Base-by-base conservation (phyloP, 2,888 invertebrate species). In the Ormia ochracea region DNA sequence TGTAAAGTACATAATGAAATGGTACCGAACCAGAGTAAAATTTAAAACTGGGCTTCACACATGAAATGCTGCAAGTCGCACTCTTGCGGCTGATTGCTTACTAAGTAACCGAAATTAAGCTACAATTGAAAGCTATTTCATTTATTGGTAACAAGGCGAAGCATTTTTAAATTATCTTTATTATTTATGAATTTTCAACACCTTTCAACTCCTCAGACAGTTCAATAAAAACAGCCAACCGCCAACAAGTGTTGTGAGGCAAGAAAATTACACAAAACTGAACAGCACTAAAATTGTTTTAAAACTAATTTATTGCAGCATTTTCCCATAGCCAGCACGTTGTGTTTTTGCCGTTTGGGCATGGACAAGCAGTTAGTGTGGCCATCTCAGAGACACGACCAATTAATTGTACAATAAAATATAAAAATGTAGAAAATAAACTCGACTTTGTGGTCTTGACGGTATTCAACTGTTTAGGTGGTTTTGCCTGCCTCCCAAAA, bases 151-250 rank as follows among this genome's bases (percentile, higher is more conserved):
- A n/a, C n/a, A n/a, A n/a, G n/a, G n/a, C n/a, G n/a, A n/a, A n/a
- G n/a, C n/a, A n/a, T n/a, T n/a, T 41, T 43, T 36, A 50, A 78
- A 73, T 61, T 45, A 66, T 59, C 65, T 65, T 50, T 78, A 72
- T 70, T 76, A 63, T 59, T 78, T 78, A 72, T 66, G 52, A 78
- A 72, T 72, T 78, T 72, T 78, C 63, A 78, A 74, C 78, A 74
- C 74, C 78, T 69, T 74, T 73, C 73, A 78, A 69, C 54, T 68
- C 45, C 31, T 28, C 61, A 54, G 26, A 45, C 52, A 69, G 23
- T 41, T 59, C n/a, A 69, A 12, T 38, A 36, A 61, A 43, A 68
- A 28, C 36, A 43, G 28, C 54, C 61, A 73, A 63, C 66, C 54
- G 54, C 52, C 65, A 52, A 54, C 59, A 45, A 45, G 52, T 56